These are phyloP conservation scores for Lepeophtheirus nordmannii DNA, from an alignment of 2,888 invertebrate genomes.

Conservation along the genomic window DNA sequence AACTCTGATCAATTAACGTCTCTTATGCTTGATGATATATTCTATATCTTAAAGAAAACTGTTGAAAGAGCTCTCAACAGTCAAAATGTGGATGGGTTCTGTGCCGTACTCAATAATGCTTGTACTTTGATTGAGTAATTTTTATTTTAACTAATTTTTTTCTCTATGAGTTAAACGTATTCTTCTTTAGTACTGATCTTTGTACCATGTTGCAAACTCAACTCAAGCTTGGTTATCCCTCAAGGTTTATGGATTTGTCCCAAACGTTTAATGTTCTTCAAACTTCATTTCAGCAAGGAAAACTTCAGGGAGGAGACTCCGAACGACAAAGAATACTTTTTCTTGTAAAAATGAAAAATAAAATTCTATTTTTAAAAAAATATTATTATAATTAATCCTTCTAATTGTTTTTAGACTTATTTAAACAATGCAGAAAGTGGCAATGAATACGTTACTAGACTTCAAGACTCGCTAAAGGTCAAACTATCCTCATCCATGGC, in stretches of 20 bases:
- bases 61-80: conserved; percentile 59
- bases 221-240: conserved; percentile 20
- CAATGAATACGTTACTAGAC: conserved; percentile 70
- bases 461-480: conserved; percentile 57
- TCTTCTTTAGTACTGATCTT: conserved; percentile 55
- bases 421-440: conserved; percentile 81
- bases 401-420: conserved; percentile 45
- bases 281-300: conserved; percentile 59
- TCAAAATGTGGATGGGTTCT: conserved; percentile 83
- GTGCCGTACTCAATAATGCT: conserved; percentile 88
- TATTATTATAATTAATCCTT: not conserved
- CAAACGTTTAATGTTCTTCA: conserved; percentile 63
- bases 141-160: no score
- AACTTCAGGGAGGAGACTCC: conserved; percentile 54
- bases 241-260: conserved; percentile 35
- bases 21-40: conserved; percentile 91
- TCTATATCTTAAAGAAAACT: conserved; percentile 89
- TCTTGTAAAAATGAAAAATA: conserved; percentile 42
- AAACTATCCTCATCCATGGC: conserved; percentile 51
- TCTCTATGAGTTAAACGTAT: no score
- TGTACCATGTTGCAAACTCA: conserved; percentile 41
- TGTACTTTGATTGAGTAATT: conserved; percentile 71
- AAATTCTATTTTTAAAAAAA: not conserved
- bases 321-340: conserved; percentile 62
- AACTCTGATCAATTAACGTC: conserved; percentile 42